Evolutionary conservation across 2,113 vertebrate species (phyloP), one percentile per base, ranked within the genome.

Genomic region (Emberiza fucata): DNA sequence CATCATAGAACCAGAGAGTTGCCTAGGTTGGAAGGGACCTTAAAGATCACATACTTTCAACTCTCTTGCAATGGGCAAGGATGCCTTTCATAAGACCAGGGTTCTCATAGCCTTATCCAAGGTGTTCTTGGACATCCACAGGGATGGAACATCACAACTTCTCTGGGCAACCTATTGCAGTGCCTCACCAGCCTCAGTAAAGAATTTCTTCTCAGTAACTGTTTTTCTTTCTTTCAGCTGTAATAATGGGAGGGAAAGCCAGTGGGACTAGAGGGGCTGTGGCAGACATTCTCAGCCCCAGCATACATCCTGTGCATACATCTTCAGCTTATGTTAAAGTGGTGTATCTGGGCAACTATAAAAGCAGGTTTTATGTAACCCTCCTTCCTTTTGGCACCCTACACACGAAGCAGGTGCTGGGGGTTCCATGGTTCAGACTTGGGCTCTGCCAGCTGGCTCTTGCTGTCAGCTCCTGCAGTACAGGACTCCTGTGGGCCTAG

Each of bases 381-480:
- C 75, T 92, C 17, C 44, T 59, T 23, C 6, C 35, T 81, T 61
- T 76, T n/a, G n/a, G 27, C 8, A 4, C 14, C 33, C 39, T 65
- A 16, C 54, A 29, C 48, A 33, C 8, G 11, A 60, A 66, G 25
- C 70, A 68, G 51, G 65, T 40, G 14, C n/a, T 54, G 35, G 61
- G 57, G 35, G 33, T 63, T 65, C 73, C 42, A 22, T 19, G 29
- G 29, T 57, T 64, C 37, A 77, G 60, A 39, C 11, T 22, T 0
- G 4, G 18, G 35, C 29, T 35, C 79, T 23, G 37, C 37, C 42
- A 66, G 63, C 57, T 45, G 57, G 33, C 72, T 64, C 65, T 54
- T 0, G 0, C 40, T 29, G 19, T 33, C 51, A 71, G 68, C 35
- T 44, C 64, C 39, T 44, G 29, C 44, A 27, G 53, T 4, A 27